Evolutionary conservation across 2,113 vertebrate species (phyloP).

Genomic region (Clarias batrachus): DNA sequence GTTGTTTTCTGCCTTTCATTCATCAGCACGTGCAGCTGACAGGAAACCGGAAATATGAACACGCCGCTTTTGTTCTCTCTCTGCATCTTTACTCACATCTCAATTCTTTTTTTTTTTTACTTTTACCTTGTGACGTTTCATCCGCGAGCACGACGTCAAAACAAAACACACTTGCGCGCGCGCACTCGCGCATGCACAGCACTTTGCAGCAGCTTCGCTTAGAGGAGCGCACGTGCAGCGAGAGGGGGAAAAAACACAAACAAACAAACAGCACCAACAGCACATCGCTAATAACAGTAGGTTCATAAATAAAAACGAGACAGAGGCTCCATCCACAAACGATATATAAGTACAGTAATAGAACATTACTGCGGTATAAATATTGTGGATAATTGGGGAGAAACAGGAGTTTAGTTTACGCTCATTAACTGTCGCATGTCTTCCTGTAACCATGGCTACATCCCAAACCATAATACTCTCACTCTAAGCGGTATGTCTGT

Average conservation of each 20-base stretch:
- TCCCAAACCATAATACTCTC: slow-evolving; percentile 15
- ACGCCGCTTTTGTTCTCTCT: neutral
- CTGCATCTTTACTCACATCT: neutral
- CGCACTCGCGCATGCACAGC: neutral
- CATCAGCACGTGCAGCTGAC: slow-evolving; percentile 15
- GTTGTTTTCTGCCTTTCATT: neutral
- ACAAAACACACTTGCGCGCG: neutral
- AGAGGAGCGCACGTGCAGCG: slow-evolving; percentile 8
- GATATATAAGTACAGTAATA: too few species aligned
- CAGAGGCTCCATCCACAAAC: neutral
- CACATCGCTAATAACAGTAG: neutral
- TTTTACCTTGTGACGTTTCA: neutral
- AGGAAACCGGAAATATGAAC: slow-evolving; percentile 23
- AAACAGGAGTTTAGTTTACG: neutral
- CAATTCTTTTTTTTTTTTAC: neutral
- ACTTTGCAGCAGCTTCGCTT: slow-evolving; percentile 17
- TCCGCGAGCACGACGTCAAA: neutral
- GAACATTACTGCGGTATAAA: neutral
- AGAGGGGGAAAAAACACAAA: neutral
- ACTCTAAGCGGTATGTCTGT: neutral
- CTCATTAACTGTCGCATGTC: neutral
- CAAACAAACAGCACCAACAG: slow-evolving; percentile 10
- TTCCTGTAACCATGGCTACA: slow-evolving; percentile 16
- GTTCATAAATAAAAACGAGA: neutral
- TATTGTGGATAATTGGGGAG: neutral